Conservation (phyloP, 2,888 invertebrate genomes). For the Habrosyne pyritoides region DNA sequence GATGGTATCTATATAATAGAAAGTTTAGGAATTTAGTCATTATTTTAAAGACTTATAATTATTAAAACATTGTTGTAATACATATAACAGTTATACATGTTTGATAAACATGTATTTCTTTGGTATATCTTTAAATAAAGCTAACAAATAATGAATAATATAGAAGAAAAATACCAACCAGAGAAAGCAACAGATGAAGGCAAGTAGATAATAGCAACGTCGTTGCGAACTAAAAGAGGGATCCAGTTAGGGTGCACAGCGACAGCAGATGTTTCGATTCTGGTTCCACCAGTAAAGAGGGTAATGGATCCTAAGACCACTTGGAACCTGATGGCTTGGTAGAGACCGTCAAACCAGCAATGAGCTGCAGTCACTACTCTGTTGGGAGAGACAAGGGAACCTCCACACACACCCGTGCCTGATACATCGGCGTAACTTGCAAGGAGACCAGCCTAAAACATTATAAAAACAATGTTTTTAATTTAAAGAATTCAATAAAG, state of each 20-base stretch:
- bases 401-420: slow-evolving; percentile 51
- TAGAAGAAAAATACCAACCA: no score
- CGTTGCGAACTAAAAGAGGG: slow-evolving; percentile 46
- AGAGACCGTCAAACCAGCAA: slow-evolving; percentile 55
- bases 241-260: slow-evolving; percentile 49
- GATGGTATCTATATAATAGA: slow-evolving; percentile 38
- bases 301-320: slow-evolving; percentile 54
- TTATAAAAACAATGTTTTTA: background rate
- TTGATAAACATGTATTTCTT: background rate
- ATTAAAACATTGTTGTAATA: slow-evolving; percentile 4
- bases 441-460: slow-evolving; percentile 49
- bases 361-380: slow-evolving; percentile 53
- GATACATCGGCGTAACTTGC: slow-evolving; percentile 19
- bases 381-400: slow-evolving; percentile 38
- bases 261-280: slow-evolving; percentile 39
- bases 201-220: slow-evolving; percentile 50
- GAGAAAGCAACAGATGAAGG: slow-evolving; percentile 24
- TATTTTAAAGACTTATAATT: no score
- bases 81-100: background rate
- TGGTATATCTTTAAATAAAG: slow-evolving; percentile 21
- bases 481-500: no score
- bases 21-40: no score
- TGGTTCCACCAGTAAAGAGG: slow-evolving; percentile 56
- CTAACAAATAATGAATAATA: no score
- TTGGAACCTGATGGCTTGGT: slow-evolving; percentile 48